Evolutionary conservation across 2,113 vertebrate species (phyloP).

Genomic region (Actenoides hombroni): DNA sequence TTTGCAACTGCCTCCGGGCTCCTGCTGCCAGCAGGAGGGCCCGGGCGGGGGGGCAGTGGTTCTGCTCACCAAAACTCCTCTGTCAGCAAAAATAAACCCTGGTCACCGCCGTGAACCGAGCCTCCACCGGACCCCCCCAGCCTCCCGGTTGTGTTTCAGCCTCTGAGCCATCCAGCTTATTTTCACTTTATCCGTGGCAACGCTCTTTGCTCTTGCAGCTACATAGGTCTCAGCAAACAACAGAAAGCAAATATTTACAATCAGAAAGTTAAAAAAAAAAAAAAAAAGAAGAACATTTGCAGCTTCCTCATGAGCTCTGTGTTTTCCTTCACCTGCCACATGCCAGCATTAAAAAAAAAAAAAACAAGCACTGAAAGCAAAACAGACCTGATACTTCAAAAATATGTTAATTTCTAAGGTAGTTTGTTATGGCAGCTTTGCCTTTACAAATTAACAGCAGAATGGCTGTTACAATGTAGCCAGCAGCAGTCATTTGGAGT

Average conservation of each 20-base stretch:
- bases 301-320: background rate
- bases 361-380: background rate
- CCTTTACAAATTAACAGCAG: background rate
- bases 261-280: background rate
- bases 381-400: background rate
- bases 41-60: fast-evolving
- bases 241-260: background rate
- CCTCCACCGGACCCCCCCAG: too few relatives aligned
- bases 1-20: background rate
- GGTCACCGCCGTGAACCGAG: fast-evolving
- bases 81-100: fast-evolving
- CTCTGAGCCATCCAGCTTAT: background rate
- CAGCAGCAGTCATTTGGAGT: fast-evolving
- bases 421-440: background rate
- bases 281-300: background rate
- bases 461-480: fast-evolving
- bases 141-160: fast-evolving
- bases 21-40: fast-evolving
- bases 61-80: background rate
- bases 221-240: background rate
- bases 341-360: background rate
- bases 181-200: fast-evolving
- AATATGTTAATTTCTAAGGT: background rate
- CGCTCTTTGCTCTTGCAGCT: background rate
- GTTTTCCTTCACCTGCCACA: too few relatives aligned